Evolutionary conservation across 2,797 vertebrate species (phyloP).

Genomic region (Pristis pectinata): DNA sequence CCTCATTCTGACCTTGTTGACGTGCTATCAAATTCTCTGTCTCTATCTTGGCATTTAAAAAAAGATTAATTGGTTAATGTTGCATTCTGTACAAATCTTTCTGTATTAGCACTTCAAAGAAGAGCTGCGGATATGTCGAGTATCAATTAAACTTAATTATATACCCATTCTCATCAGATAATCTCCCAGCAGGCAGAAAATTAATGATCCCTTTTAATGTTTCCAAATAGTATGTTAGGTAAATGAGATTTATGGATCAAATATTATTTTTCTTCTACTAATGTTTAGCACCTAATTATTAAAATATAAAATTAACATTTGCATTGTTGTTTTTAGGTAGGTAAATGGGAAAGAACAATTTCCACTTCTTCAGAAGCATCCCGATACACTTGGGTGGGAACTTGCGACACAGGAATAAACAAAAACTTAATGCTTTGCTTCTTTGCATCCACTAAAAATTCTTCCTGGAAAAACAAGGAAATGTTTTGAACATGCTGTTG

Average conservation of each 20-base stretch:
- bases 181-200: background rate
- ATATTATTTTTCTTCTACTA: conserved; percentile 16
- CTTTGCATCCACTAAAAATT: background rate
- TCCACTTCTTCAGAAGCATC: background rate
- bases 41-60: background rate
- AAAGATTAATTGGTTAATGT: background rate
- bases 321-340: background rate
- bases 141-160: conserved; percentile 12
- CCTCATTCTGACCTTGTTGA: background rate
- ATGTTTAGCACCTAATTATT: background rate
- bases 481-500: background rate
- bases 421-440: background rate
- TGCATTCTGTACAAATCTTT: background rate
- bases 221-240: background rate
- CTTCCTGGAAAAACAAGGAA: background rate
- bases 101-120: background rate
- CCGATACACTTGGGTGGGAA: background rate
- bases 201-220: conserved; percentile 12
- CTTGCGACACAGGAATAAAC: background rate
- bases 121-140: background rate
- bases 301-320: background rate
- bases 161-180: background rate
- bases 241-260: no score
- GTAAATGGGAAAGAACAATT: background rate
- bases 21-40: background rate